These are phyloP conservation scores for Oligia strigilis DNA, from an alignment of 2,888 invertebrate genomes.

Conservation along the genomic window DNA sequence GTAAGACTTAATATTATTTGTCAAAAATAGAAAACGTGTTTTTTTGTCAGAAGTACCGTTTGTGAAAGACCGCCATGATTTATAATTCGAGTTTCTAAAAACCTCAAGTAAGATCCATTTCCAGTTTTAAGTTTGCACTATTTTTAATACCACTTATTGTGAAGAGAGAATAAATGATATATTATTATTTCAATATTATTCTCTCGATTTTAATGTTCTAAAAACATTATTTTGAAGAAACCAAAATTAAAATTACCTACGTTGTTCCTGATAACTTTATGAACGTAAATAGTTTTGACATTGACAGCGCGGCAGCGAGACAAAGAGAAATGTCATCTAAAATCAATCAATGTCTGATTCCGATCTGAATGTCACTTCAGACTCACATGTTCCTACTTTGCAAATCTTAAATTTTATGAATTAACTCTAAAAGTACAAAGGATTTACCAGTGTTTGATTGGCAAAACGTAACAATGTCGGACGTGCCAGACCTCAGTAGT, in stretches of 20 bases:
- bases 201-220: neutral
- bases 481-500: conserved; percentile 88
- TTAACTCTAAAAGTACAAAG: conserved; percentile 17
- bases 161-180: no score
- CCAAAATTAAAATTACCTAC: neutral
- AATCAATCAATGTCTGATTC: conserved; percentile 19
- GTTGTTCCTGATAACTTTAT: neutral
- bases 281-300: conserved; percentile 38
- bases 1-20: no score
- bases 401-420: conserved; percentile 9
- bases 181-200: neutral
- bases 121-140: no score
- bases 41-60: neutral
- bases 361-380: conserved; percentile 24
- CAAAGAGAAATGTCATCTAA: conserved; percentile 26
- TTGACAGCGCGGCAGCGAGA: conserved; percentile 18
- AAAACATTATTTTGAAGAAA: neutral
- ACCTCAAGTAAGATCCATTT: neutral
- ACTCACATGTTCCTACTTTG: conserved; percentile 69
- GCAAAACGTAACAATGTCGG: conserved; percentile 77
- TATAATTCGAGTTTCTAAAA: neutral
- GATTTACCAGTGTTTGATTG: neutral
- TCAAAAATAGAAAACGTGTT: neutral
- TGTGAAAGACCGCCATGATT: no score
- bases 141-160: no score